A percentile compares a stretch with the other conserved stretches of the same genome.
Evolutionary conservation across 2,888 invertebrate genomes (phyloP).

Genomic region (Drosophila antonietae): DNA sequence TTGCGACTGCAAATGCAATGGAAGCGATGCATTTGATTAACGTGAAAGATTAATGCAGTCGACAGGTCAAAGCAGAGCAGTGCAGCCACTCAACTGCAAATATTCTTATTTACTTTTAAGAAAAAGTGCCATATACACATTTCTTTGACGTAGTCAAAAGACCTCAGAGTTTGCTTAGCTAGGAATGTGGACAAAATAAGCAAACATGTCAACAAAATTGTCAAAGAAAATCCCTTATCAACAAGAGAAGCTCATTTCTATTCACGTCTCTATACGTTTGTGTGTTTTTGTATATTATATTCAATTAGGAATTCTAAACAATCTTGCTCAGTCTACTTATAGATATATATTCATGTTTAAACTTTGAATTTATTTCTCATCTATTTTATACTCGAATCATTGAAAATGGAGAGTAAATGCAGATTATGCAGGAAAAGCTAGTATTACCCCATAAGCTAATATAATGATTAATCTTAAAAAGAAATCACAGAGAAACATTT

Average conservation of each 20-base stretch:
- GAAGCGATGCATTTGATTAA: constrained; percentile 2
- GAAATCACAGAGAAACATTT: no score
- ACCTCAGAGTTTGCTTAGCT: not conserved
- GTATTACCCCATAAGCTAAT: no score
- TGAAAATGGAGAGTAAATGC: not conserved
- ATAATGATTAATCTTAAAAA: no score
- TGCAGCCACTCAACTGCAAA: not conserved
- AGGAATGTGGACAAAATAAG: constrained; percentile 1
- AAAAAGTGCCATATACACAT: not conserved
- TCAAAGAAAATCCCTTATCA: constrained; percentile 4
- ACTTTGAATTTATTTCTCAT: not conserved
- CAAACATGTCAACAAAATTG: not conserved
- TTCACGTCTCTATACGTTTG: not conserved
- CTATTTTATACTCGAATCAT: not conserved
- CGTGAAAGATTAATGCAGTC: not conserved
- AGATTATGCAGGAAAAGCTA: no score
- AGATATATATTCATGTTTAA: not conserved
- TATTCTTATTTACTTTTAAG: not conserved
- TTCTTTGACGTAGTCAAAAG: constrained; percentile 12
- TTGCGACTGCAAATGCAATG: not conserved
- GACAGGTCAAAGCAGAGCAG: no score
- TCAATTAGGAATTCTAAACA: not conserved
- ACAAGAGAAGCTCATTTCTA: not conserved
- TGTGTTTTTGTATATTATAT: not conserved
- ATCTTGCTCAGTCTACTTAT: not conserved